These are phyloP conservation scores for Pituophis catenifer DNA, from an alignment of 2,113 vertebrate genomes.

Conservation along the genomic window DNA sequence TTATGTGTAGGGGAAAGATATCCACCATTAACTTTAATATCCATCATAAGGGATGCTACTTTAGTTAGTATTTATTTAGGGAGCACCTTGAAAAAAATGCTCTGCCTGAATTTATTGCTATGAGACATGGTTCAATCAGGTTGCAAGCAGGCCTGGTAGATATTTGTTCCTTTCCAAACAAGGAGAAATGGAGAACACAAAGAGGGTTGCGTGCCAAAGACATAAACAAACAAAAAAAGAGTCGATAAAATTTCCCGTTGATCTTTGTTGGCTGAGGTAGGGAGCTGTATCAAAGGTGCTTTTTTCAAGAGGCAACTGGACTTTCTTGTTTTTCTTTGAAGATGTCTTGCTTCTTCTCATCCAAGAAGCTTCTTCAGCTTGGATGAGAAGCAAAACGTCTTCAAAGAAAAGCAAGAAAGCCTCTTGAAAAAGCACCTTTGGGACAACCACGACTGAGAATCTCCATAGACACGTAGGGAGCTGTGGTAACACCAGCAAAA, in stretches of 20 bases:
- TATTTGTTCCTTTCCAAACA: background rate
- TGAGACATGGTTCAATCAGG: conserved; percentile 23
- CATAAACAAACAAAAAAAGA: conserved; percentile 16
- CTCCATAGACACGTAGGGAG: too few relatives aligned
- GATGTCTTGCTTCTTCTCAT: too few relatives aligned
- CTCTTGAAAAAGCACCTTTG: too few relatives aligned
- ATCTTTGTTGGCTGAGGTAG: background rate
- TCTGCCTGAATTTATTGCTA: conserved; percentile 11
- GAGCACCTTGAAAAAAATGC: conserved; percentile 16
- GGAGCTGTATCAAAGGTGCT: background rate
- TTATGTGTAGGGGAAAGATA: background rate
- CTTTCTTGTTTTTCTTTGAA: too few relatives aligned
- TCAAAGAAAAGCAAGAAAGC: too few relatives aligned
- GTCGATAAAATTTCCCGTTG: conserved; percentile 1
- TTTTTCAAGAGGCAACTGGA: too few relatives aligned
- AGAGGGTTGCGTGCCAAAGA: background rate
- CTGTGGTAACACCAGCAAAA: background rate
- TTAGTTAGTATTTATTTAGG: conserved; percentile 4
- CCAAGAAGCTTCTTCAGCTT: too few relatives aligned
- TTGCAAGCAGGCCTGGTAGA: conserved; percentile 7
- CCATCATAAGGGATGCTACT: background rate
- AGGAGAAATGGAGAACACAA: background rate
- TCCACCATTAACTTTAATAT: background rate
- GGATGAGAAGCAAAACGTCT: too few relatives aligned
- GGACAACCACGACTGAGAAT: too few relatives aligned